Evolutionary conservation across 2,113 vertebrate genomes (phyloP).

Genomic region (Acanthochromis polyacanthus): DNA sequence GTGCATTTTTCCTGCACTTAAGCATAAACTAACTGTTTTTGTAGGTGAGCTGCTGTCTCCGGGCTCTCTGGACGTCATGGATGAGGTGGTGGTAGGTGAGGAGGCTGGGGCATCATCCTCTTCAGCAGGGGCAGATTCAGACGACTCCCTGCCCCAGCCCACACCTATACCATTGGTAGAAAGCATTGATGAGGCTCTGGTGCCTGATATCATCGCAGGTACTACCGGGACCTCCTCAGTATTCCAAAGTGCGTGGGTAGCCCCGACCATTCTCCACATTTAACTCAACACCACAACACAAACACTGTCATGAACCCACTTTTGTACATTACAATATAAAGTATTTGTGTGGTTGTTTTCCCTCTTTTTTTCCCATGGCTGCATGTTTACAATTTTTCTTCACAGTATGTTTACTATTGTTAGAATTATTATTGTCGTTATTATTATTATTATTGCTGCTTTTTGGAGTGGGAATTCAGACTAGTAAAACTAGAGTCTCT

Average conservation of each 20-base stretch:
- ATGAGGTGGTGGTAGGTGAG: slow-evolving; percentile 90
- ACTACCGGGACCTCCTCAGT: slow-evolving; percentile 73
- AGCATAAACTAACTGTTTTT: background rate
- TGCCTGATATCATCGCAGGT: slow-evolving; percentile 95
- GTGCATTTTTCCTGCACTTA: background rate
- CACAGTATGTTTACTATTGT: background rate
- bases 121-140: slow-evolving; percentile 85
- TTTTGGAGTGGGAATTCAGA: slow-evolving; percentile 37
- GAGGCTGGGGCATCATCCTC: slow-evolving; percentile 89
- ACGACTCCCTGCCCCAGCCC: slow-evolving; percentile 90
- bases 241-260: slow-evolving; percentile 84
- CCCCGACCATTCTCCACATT: background rate
- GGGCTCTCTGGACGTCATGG: slow-evolving; percentile 90
- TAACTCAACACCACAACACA: slow-evolving; percentile 27
- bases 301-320: background rate
- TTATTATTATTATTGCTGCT: background rate
- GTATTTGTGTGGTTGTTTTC: slow-evolving; percentile 21
- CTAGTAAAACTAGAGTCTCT: slow-evolving; percentile 1
- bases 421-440: background rate
- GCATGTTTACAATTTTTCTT: slow-evolving; percentile 43
- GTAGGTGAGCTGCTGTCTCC: slow-evolving; percentile 94
- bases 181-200: slow-evolving; percentile 94
- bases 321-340: background rate
- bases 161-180: slow-evolving; percentile 91
- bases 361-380: slow-evolving; percentile 33